Base-by-base conservation (phyloP, 2,888 invertebrate species). In the Laothoe populi region DNA sequence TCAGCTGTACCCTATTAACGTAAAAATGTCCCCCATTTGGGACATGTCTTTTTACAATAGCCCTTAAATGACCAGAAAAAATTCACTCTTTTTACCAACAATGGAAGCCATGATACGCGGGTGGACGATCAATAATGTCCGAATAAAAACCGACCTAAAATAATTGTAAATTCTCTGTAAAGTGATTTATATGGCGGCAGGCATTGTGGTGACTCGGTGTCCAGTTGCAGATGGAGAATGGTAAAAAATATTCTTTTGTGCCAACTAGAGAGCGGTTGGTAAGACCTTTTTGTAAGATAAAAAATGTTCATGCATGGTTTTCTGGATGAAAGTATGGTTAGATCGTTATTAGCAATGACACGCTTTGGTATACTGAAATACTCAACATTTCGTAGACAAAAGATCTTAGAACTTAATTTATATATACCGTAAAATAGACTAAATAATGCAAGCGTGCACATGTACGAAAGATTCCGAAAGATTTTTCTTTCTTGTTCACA, bases 51-150 rank as follows among this genome's bases (percentile, higher is more conserved):
- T 89, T 89, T 88, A 91, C 90, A 92, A 92, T 82, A 68, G 88
- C 78, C 79, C 81, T 84, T 72, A 87, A 91, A 90, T 88, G 87
- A 88, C 88, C 88, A 87, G 86, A 90, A 91, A 91, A 92, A 92
- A 87, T 75, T 67, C 62, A 83, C 84, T 86, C 86, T 87, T 89
- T 88, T 86, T 82, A 81, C 74, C 67, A 72, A 89, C 90, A 91
- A 92, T 84, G 70, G 53, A 87, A 57, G 70, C 72, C 81, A 72
- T 84, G 84, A 86, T 84, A 91, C 82, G 91, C 84, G 92, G 92
- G 92, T 89, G 92, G 90, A 90, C 88, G 84, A 86, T 87, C 87
- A 83, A 87, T 90, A 82, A 90, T 89, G 84, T 64, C 74, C 68
- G 70, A 69, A 84, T 87, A 83, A 86, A 88, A 83, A 83, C 71